These are phyloP conservation scores for Zoanthus solanderi DNA, from an alignment of 92 coral and sea anemone genomes.

Conservation along the genomic window DNA sequence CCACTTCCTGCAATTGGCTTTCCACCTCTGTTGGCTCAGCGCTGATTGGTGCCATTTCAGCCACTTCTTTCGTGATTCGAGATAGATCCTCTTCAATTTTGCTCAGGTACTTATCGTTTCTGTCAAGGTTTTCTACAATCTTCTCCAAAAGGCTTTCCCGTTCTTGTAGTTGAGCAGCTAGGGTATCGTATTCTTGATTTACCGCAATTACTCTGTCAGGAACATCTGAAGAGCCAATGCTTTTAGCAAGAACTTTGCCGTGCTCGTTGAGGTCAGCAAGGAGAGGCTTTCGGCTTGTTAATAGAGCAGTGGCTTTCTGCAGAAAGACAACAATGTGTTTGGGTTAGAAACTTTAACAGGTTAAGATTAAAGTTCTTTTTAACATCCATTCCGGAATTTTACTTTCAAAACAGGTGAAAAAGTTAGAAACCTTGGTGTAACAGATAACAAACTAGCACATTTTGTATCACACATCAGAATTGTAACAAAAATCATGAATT, in stretches of 20 bases:
- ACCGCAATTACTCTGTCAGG: slow-evolving; percentile 74
- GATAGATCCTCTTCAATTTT: slow-evolving; percentile 84
- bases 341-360: too few relatives aligned
- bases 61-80: slow-evolving; percentile 67
- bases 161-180: slow-evolving; percentile 72
- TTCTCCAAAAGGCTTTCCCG: slow-evolving; percentile 75
- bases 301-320: slow-evolving; percentile 77
- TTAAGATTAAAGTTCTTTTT: too few relatives aligned
- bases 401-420: too few relatives aligned
- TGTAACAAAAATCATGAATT: too few relatives aligned
- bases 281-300: slow-evolving; percentile 77
- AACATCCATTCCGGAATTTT: too few relatives aligned
- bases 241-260: slow-evolving; percentile 84
- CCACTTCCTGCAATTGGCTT: slow-evolving; percentile 79
- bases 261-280: slow-evolving; percentile 73
- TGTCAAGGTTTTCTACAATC: slow-evolving; percentile 67
- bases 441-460: too few relatives aligned
- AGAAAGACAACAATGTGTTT: not conserved
- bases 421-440: too few relatives aligned
- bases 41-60: slow-evolving; percentile 76
- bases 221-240: slow-evolving; percentile 81
- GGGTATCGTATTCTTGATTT: slow-evolving; percentile 66
- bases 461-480: too few relatives aligned
- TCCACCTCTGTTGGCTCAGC: slow-evolving; percentile 85
- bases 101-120: slow-evolving; percentile 68